A percentile compares a stretch with the other conserved stretches of the same genome.
Evolutionary conservation across 2,888 invertebrate genomes (phyloP).

Genomic region (Achlya flavicornis): DNA sequence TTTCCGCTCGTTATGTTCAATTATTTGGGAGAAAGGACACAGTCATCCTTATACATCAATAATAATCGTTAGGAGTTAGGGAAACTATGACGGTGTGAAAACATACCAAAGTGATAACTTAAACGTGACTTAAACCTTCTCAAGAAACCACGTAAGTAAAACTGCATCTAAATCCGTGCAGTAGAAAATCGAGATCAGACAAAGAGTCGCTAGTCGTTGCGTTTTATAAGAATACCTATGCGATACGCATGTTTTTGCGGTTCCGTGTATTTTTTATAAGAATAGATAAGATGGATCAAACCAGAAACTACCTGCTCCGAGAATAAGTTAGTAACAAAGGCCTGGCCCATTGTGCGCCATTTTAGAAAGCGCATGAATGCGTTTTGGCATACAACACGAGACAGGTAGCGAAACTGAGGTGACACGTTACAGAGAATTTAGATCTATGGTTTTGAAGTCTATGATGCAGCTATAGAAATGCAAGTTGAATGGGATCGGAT

Average conservation of each 20-base stretch:
- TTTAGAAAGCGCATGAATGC: slow-evolving; percentile 4
- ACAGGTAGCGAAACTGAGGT: background rate
- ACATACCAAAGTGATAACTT: no score
- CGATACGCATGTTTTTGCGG: no score
- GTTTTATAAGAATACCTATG: no score
- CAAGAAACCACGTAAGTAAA: no score
- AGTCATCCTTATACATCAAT: background rate
- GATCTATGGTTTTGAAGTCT: background rate
- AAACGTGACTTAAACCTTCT: no score
- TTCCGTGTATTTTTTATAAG: background rate
- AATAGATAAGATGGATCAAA: background rate
- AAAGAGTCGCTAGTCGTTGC: no score
- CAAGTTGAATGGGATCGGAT: background rate
- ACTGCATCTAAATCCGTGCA: no score
- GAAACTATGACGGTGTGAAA: no score
- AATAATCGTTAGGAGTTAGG: no score
- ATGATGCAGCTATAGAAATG: background rate
- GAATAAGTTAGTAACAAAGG: background rate
- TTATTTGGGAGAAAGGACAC: background rate
- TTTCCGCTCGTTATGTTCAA: slow-evolving; percentile 5
- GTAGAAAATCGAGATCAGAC: no score
- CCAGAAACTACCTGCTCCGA: background rate
- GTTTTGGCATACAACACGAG: background rate
- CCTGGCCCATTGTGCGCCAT: background rate
- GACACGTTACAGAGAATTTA: background rate